Percentiles rank a stretch among this genome's conserved stretches.
These are phyloP conservation scores for Limnephilus auricula DNA, from an alignment of 2,888 invertebrate species.

Conservation along the genomic window DNA sequence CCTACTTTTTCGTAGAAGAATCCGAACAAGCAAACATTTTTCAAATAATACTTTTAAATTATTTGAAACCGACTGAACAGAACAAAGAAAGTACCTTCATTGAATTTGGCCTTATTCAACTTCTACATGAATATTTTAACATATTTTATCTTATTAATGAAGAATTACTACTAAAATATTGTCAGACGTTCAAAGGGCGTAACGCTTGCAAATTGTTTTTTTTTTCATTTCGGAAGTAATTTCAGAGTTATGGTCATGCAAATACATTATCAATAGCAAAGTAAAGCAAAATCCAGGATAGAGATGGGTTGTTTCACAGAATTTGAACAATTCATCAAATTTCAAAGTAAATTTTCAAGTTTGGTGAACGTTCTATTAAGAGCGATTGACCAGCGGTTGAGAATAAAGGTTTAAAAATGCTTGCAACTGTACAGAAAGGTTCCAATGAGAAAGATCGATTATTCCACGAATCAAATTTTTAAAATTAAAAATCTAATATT, in stretches of 20 bases:
- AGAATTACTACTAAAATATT: neutral
- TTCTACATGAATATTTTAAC: conserved; percentile 17
- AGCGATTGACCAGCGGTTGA: too few species aligned
- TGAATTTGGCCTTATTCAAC: conserved; percentile 4
- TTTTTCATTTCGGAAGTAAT: neutral
- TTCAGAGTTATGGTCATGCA: neutral
- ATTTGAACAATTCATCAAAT: too few species aligned
- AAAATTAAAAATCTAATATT: too few species aligned
- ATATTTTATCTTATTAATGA: conserved; percentile 30
- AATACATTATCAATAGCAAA: too few species aligned
- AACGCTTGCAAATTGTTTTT: neutral
- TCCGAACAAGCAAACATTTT: neutral
- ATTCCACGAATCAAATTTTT: too few species aligned
- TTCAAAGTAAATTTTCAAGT: too few species aligned
- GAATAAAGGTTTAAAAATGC: too few species aligned
- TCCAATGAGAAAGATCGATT: too few species aligned
- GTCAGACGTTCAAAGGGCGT: neutral
- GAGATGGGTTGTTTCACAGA: too few species aligned
- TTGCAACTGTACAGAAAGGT: too few species aligned
- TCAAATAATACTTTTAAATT: neutral
- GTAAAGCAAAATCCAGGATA: too few species aligned
- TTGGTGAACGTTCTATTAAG: too few species aligned
- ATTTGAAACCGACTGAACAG: neutral
- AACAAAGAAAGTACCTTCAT: neutral
- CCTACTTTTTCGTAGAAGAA: neutral